phyloP scores from a whole-genome alignment of 2,113 vertebrate species.

The Oncorhynchus nerka region DNA sequence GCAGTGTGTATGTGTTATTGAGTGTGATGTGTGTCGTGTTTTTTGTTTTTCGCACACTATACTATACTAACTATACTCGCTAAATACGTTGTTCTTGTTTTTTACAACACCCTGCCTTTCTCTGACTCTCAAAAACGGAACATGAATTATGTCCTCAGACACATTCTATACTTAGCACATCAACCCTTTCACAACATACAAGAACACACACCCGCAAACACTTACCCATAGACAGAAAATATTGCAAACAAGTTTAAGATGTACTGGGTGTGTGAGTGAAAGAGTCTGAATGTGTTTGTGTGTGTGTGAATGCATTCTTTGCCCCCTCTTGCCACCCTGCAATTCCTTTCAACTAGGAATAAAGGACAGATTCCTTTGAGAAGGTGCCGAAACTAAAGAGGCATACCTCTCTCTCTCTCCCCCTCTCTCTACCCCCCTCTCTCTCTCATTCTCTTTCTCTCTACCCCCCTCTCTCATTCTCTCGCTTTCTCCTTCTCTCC shows the following conservation, averaged over 20 bases:
- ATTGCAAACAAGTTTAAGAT: not conserved
- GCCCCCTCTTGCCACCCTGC: constrained; percentile 20
- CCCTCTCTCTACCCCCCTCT: too few species aligned
- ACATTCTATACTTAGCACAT: not conserved
- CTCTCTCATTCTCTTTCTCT: too few species aligned
- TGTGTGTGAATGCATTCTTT: constrained; percentile 13
- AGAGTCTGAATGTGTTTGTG: not conserved
- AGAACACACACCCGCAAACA: not conserved
- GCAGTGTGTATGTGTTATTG: not conserved
- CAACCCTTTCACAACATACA: not conserved
- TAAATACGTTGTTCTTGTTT: too few species aligned
- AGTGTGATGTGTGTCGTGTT: not conserved
- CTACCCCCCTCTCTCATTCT: too few species aligned
- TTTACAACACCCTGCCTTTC: too few species aligned
- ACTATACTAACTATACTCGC: too few species aligned
- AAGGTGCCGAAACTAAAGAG: constrained; percentile 35
- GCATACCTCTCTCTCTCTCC: not conserved
- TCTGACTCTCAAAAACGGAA: too few species aligned
- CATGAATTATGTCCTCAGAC: not conserved
- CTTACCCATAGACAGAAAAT: not conserved
- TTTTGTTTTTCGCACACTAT: too few species aligned
- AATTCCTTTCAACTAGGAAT: constrained; percentile 53
- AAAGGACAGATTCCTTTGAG: constrained; percentile 61
- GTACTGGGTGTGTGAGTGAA: not conserved
- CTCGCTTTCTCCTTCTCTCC: too few species aligned